Evolutionary conservation across 2,113 vertebrate genomes (phyloP).

Genomic region (Maccullochella peelii): DNA sequence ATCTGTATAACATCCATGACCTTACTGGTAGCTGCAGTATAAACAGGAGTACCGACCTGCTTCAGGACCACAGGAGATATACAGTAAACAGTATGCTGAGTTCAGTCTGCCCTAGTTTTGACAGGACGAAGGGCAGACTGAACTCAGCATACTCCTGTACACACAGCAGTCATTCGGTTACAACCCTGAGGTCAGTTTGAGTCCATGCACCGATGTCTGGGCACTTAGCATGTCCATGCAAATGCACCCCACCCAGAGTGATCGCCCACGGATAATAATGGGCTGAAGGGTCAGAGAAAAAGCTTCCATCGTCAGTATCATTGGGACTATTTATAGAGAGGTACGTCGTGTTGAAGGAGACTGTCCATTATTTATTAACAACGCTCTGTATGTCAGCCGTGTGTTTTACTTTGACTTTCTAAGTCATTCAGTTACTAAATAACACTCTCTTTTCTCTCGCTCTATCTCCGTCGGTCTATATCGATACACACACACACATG

Average conservation of each 20-base stretch:
- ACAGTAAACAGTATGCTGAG: too few species aligned
- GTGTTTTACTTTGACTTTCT: constrained; percentile 50
- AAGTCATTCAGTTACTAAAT: constrained; percentile 35
- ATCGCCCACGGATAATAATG: constrained; percentile 32
- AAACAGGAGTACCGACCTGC: not conserved
- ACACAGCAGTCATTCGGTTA: constrained; percentile 3
- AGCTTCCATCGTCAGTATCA: constrained; percentile 52
- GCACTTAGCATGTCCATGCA: constrained; percentile 37
- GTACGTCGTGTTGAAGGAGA: constrained; percentile 45
- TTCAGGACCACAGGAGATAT: too few species aligned
- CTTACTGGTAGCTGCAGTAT: not conserved
- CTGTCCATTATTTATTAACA: constrained; percentile 80
- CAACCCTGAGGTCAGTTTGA: constrained; percentile 35
- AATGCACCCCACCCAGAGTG: constrained; percentile 14
- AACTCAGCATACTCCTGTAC: not conserved
- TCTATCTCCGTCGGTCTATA: constrained; percentile 6
- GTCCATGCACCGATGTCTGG: not conserved
- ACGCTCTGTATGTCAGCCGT: constrained; percentile 47
- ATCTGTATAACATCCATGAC: not conserved
- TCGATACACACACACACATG: constrained; percentile 11
- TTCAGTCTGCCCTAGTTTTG: too few species aligned
- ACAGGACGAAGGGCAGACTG: too few species aligned
- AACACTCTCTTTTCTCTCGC: constrained; percentile 16
- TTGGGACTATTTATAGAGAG: constrained; percentile 72
- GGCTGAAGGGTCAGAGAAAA: constrained; percentile 34